Evolutionary conservation across 2,113 vertebrate genomes (phyloP).

Genomic region (Sprattus sprattus): DNA sequence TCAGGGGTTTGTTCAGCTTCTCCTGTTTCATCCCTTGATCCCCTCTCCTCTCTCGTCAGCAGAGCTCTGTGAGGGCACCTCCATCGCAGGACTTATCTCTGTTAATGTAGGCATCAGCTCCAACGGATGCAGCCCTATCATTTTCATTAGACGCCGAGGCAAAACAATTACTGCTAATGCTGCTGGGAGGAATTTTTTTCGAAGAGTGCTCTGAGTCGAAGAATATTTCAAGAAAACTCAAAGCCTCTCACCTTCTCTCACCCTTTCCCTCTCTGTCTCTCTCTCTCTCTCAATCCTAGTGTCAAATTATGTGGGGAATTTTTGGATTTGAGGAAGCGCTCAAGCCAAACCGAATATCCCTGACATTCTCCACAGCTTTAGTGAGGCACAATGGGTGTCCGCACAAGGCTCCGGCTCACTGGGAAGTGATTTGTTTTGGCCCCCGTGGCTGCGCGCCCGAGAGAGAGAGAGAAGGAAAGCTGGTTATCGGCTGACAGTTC

Average conservation of each 20-base stretch:
- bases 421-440: constrained; percentile 3
- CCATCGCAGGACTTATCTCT: neutral
- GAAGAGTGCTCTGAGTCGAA: neutral
- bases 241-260: neutral
- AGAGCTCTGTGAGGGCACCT: neutral
- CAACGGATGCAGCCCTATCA: neutral
- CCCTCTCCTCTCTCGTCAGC: neutral
- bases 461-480: neutral
- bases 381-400: neutral
- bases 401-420: neutral
- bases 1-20: neutral
- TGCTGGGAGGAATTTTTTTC: neutral
- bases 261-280: neutral
- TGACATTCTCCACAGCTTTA: neutral
- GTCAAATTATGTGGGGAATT: constrained; percentile 20
- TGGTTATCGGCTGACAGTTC: neutral
- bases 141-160: neutral
- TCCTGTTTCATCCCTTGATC: neutral
- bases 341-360: neutral
- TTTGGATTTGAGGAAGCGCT: neutral
- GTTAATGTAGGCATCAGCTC: neutral
- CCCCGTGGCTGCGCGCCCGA: neutral
- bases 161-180: neutral
- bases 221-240: neutral
- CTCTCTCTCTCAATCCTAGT: neutral